phyloP scores from a whole-genome alignment of 1,140 invertebrate genomes.

The Trichomalopsis sarcophagae region DNA sequence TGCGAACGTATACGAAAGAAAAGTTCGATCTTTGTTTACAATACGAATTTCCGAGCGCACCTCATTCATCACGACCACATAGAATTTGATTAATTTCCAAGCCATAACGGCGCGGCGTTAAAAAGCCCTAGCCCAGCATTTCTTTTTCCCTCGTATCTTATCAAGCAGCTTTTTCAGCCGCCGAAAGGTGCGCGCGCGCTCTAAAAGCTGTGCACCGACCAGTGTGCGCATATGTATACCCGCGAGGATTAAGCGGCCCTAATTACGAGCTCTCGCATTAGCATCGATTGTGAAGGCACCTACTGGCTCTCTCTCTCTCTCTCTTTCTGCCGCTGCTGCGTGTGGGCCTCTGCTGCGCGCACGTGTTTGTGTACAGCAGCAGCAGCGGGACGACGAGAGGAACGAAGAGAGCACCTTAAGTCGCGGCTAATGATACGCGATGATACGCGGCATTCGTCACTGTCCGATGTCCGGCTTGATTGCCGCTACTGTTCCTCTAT shows the following conservation, averaged over 20 bases:
- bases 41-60: background rate
- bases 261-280: conserved; percentile 45
- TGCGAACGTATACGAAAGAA: too few species aligned
- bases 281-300: conserved; percentile 36
- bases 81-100: background rate
- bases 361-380: background rate
- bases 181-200: background rate
- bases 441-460: conserved; percentile 72
- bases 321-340: background rate
- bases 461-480: conserved; percentile 70
- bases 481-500: conserved; percentile 69
- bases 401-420: conserved; percentile 61
- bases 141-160: background rate
- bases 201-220: background rate
- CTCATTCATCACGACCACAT: background rate
- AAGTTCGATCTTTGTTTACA: background rate
- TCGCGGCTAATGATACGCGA: conserved; percentile 70
- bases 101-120: too few species aligned
- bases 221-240: conserved; percentile 11
- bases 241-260: conserved; percentile 42
- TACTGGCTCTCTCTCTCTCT: background rate
- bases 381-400: background rate
- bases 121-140: background rate
- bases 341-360: conserved; percentile 22
- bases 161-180: background rate